Conservation (phyloP, 1,140 invertebrate genomes). For the Planococcus citri region DNA sequence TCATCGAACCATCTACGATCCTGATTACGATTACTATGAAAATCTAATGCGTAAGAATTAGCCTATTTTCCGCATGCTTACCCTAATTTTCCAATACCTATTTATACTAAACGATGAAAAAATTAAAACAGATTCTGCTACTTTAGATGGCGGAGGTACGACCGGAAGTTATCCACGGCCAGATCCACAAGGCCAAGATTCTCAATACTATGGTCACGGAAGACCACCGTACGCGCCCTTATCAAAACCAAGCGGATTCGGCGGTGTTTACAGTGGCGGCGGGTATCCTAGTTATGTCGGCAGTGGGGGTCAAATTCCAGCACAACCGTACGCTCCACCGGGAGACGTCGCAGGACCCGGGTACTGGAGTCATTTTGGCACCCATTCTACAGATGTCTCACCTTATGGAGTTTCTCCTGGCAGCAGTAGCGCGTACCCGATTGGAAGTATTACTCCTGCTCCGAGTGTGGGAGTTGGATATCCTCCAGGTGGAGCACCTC, state of each 20-base stretch:
- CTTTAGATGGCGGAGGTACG: constrained; percentile 9
- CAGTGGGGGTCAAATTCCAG: constrained; percentile 30
- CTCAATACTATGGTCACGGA: constrained; percentile 36
- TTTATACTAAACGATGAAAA: not conserved
- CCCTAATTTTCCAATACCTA: not conserved
- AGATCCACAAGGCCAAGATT: constrained; percentile 42
- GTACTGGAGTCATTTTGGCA: not conserved
- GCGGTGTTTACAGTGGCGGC: constrained; percentile 25
- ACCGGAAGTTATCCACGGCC: constrained; percentile 31
- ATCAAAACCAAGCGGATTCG: constrained; percentile 25
- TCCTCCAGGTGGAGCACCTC: constrained; percentile 23
- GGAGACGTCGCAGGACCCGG: not conserved
- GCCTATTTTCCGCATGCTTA: not conserved
- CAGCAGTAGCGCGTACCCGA: not conserved
- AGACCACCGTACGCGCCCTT: constrained; percentile 35
- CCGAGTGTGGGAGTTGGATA: not conserved
- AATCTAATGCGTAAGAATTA: constrained; percentile 30
- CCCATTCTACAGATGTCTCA: not conserved
- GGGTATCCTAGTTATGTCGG: constrained; percentile 26
- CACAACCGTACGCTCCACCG: constrained; percentile 22
- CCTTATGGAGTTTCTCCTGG: constrained; percentile 7
- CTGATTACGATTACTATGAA: constrained; percentile 83
- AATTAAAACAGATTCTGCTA: too few species aligned
- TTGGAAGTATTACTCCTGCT: constrained; percentile 16
- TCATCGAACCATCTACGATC: constrained; percentile 76